Conservation (phyloP, 2,113 vertebrate species). For the Xiphias gladius region DNA sequence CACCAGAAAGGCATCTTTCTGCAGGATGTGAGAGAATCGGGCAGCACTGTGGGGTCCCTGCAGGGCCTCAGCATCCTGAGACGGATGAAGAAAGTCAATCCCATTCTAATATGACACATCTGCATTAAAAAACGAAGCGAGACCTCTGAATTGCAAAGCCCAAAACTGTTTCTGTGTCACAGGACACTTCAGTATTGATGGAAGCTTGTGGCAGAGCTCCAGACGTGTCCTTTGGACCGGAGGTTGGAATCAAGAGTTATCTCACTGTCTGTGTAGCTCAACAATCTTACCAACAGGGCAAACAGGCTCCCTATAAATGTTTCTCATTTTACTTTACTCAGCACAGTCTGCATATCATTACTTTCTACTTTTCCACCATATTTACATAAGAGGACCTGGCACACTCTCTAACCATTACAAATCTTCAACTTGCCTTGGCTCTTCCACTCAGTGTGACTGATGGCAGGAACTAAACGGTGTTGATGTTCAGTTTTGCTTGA, state of each 20-base stretch:
- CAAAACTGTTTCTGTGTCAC: neutral
- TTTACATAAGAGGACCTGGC: neutral
- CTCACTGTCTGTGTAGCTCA: neutral
- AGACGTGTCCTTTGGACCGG: neutral
- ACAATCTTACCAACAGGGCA: neutral
- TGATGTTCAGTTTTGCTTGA: neutral
- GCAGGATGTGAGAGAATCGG: conserved; percentile 94
- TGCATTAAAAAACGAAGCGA: neutral
- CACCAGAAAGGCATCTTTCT: conserved; percentile 98
- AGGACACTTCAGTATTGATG: neutral
- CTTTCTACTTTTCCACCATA: neutral
- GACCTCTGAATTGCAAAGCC: neutral
- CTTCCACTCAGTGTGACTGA: no score
- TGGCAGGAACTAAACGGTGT: neutral
- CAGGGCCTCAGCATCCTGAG: conserved; percentile 89
- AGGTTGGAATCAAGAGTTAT: neutral
- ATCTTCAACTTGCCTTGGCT: neutral
- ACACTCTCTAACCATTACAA: neutral
- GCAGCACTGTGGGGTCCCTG: conserved; percentile 86
- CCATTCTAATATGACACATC: neutral
- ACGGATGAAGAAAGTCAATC: neutral
- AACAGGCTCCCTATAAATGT: neutral
- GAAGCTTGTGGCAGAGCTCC: neutral
- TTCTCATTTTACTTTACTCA: no score
- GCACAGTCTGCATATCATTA: neutral